These are phyloP conservation scores for Seira musarum DNA, from an alignment of 2,888 invertebrate species.

Conservation along the genomic window DNA sequence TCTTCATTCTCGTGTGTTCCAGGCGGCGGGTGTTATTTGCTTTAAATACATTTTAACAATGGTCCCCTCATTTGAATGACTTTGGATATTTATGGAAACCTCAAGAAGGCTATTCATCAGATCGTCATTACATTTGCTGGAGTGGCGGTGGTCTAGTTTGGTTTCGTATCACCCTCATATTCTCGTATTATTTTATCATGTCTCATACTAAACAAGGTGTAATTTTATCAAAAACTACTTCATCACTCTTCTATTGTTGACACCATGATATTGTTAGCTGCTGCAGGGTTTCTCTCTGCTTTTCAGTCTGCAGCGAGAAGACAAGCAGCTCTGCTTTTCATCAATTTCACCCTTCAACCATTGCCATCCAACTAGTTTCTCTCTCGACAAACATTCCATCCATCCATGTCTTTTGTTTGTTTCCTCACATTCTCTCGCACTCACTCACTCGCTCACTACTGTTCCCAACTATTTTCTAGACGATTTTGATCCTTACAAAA, in stretches of 20 bases:
- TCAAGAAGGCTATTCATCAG: conserved; percentile 51
- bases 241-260: conserved; percentile 47
- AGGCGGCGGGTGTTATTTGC: too few relatives aligned
- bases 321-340: conserved; percentile 34
- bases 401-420: conserved; percentile 42
- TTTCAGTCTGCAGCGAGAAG: neutral
- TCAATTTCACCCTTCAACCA: conserved; percentile 36
- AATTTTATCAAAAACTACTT: conserved; percentile 30
- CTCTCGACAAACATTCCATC: conserved; percentile 28
- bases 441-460: neutral
- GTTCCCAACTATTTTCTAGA: neutral
- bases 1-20: too few relatives aligned
- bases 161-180: conserved; percentile 9
- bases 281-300: neutral
- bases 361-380: conserved; percentile 18
- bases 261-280: conserved; percentile 33
- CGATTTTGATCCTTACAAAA: conserved; percentile 3
- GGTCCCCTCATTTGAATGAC: conserved; percentile 29
- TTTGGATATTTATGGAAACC: conserved; percentile 39
- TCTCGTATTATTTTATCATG: conserved; percentile 12
- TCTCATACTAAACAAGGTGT: neutral
- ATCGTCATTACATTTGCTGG: conserved; percentile 12
- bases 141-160: conserved; percentile 12
- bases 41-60: too few relatives aligned
- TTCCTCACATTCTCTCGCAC: conserved; percentile 11